Evolutionary conservation across 2,113 vertebrate species (phyloP).

Genomic region (Plecturocebus donacophilus): DNA sequence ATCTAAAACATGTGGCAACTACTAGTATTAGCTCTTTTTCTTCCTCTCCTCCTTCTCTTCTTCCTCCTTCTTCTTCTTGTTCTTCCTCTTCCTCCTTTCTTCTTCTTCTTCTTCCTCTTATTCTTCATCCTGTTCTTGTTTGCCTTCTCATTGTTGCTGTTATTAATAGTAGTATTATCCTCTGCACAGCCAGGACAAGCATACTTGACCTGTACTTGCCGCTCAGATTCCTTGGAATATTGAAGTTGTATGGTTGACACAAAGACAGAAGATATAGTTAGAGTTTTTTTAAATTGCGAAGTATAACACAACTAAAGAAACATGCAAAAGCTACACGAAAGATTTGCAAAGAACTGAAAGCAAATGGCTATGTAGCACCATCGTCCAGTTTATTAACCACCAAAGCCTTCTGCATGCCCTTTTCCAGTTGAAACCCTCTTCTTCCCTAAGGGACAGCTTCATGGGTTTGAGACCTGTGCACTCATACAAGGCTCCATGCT

Average conservation of each 20-base stretch:
- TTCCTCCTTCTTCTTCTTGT: not conserved
- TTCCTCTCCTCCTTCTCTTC: not conserved
- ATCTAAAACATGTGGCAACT: not conserved
- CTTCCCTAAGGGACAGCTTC: not conserved
- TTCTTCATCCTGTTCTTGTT: not conserved
- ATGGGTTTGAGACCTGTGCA: rapidly evolving
- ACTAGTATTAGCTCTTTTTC: not conserved
- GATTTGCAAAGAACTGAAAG: not conserved
- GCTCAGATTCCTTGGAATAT: not conserved
- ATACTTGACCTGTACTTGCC: not conserved
- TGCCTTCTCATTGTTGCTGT: not conserved
- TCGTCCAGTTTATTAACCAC: not conserved
- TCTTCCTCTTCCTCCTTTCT: not conserved
- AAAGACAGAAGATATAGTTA: not conserved
- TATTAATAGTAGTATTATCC: not conserved
- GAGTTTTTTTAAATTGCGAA: not conserved
- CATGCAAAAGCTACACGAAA: not conserved
- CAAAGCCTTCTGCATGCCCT: not conserved
- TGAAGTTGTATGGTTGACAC: not conserved
- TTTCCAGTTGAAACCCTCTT: rapidly evolving
- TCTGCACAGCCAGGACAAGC: not conserved
- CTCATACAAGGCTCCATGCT: not conserved
- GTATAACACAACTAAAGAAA: not conserved
- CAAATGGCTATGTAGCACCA: not conserved
- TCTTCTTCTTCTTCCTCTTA: not conserved